Evolutionary conservation across 2,113 vertebrate species (phyloP).

Genomic region (Corythornis cristatus): DNA sequence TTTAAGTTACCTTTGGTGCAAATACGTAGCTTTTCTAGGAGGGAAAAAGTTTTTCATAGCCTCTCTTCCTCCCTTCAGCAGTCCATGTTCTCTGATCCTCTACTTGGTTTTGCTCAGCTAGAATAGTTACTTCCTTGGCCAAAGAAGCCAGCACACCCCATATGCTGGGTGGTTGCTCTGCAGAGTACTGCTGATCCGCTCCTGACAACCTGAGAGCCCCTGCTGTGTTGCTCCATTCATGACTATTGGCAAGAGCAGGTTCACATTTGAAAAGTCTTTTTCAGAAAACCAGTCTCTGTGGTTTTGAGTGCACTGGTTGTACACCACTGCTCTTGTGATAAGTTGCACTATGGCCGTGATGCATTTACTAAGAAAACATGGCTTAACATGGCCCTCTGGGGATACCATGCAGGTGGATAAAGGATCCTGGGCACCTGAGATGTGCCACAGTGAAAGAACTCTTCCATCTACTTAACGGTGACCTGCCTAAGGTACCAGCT

Average conservation of each 20-base stretch:
- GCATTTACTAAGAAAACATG: neutral
- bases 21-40: neutral
- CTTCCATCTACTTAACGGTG: neutral
- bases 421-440: neutral
- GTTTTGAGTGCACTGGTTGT: neutral
- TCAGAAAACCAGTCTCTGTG: neutral
- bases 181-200: neutral
- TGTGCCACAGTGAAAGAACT: neutral
- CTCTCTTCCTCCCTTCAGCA: neutral
- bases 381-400: neutral
- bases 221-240: neutral
- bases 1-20: neutral
- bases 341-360: neutral
- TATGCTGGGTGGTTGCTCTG: accelerated
- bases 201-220: neutral
- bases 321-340: neutral
- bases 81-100: accelerated
- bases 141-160: neutral
- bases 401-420: neutral
- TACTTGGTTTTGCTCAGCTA: neutral
- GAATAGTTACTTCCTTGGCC: neutral
- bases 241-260: neutral
- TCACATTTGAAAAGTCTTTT: neutral
- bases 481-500: neutral
- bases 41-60: neutral